Conservation (phyloP, 2,113 vertebrate genomes). For the Theropithecus gelada region DNA sequence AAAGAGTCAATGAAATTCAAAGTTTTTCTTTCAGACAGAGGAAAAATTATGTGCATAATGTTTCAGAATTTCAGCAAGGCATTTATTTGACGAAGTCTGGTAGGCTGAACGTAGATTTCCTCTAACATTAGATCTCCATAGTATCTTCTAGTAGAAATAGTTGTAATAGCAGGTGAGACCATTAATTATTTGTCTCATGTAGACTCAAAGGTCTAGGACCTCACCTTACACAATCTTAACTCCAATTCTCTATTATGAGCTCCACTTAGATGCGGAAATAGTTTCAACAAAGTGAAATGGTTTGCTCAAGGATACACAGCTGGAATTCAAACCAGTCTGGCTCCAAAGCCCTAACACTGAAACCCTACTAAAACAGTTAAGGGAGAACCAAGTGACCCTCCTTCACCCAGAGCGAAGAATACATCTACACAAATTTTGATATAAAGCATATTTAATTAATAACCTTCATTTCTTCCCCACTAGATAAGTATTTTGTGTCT, state of each 20-base stretch:
- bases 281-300: not conserved
- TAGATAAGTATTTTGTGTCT: not conserved
- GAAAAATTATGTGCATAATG: not conserved
- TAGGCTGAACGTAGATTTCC: not conserved
- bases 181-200: not conserved
- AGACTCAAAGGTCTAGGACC: not conserved
- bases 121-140: not conserved
- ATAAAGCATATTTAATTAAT: not conserved
- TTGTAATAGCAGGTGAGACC: not conserved
- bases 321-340: not conserved
- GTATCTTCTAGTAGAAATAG: not conserved
- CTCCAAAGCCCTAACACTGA: not conserved
- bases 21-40: not conserved
- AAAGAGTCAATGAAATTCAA: not conserved
- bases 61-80: not conserved
- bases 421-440: not conserved
- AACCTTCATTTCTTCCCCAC: not conserved
- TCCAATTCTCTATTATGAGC: not conserved
- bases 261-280: conserved; percentile 27
- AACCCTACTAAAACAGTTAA: not conserved
- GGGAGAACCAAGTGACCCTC: not conserved
- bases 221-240: not conserved
- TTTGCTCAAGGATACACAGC: not conserved
- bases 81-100: not conserved
- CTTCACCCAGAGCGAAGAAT: not conserved